A percentile compares a stretch with the other conserved stretches of the same genome.
Evolutionary conservation across 2,113 vertebrate genomes (phyloP).

Genomic region (Mellivora capensis): DNA sequence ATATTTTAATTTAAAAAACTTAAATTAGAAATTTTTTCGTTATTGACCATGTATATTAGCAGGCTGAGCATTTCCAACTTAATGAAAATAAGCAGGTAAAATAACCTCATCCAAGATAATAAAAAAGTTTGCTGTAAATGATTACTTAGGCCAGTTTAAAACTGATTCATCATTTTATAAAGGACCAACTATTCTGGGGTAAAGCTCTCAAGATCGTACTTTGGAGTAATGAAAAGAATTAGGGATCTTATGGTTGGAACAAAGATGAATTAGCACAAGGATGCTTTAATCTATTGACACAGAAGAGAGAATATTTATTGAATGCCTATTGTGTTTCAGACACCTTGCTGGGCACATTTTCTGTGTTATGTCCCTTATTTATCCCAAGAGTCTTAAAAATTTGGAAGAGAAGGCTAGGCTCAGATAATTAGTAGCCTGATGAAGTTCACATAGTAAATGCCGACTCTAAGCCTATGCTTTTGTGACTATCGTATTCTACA

Average conservation of each 20-base stretch:
- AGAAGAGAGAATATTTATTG: background rate
- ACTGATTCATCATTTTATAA: background rate
- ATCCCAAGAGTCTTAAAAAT: background rate
- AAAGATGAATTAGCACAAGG: background rate
- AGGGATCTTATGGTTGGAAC: background rate
- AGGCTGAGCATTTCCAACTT: background rate
- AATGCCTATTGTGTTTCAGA: background rate
- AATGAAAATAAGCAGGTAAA: background rate
- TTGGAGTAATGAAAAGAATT: background rate
- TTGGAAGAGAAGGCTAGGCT: background rate
- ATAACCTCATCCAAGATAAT: background rate
- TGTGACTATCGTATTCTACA: background rate
- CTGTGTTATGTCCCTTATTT: background rate
- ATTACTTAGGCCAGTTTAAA: background rate
- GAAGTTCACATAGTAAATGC: background rate
- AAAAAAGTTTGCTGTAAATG: background rate
- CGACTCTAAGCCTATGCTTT: background rate
- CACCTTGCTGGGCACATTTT: background rate
- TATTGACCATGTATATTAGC: background rate
- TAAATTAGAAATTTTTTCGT: background rate
- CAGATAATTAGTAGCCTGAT: background rate
- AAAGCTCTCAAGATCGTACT: background rate
- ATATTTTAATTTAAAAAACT: background rate
- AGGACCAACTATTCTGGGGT: background rate
- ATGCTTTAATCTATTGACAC: background rate